Evolutionary conservation across 2,888 invertebrate species (phyloP), one percentile per base, ranked within the genome.

Genomic region (Lamellibrachia satsuma): DNA sequence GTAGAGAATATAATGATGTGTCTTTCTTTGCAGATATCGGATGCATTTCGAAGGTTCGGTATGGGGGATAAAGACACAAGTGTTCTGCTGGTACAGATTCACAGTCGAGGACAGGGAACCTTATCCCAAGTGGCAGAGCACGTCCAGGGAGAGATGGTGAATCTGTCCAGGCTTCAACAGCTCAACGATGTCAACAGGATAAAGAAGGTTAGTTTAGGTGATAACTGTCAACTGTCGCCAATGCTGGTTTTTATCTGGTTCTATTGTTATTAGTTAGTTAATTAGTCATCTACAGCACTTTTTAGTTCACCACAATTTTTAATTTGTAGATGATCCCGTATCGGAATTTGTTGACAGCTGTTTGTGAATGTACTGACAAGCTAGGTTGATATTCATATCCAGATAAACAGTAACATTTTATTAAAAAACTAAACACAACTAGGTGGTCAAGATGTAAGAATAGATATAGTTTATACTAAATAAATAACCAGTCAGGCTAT

Each of bases 11-110:
- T 75, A 75, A 75, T 75, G 75, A 15, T 22, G 4, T 75, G 22
- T 1, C 75, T 22, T 92, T 52, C 93, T 90, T 94, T 95, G n/a
- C 94, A 97, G 97, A 97, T 97, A 92, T 95, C 96, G 91, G 96
- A 96, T 92, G 96, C 96, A 0, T 96, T 97, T 92, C 94, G 95
- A n/a, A 96, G 96, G 92, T 97, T 97, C 94, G 97, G 97, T 51
- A 95, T 96, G 52, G 95, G 95, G 22, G 97, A 97, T 92, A 94
- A 95, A 91, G 96, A 96, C 90, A 95, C 92, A 8, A 94, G 95
- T 91, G 95, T 97, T 3, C 95, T 97, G 91, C 96, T 96, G 0
- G 96, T 95, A 6, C 94, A 96, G 92, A 95, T 96, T n/a, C 75
- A 75, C 75, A 75, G 96, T 96, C 94, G 96, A 96, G 93, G 94